These are phyloP conservation scores for Palloptera scutellata DNA, from an alignment of 2,888 invertebrate genomes.

Conservation along the genomic window DNA sequence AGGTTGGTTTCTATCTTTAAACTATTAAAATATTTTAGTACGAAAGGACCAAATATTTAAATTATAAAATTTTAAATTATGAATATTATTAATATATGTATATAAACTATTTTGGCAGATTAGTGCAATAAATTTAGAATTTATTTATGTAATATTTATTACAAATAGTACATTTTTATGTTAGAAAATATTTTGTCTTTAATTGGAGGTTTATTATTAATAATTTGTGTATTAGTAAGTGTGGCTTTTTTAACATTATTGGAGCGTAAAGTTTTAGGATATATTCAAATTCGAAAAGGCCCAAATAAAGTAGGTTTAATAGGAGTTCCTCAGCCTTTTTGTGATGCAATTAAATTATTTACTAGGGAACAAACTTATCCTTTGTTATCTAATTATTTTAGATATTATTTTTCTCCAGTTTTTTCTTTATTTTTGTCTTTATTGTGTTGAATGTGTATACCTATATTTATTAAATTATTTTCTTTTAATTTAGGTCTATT, in stretches of 20 bases:
- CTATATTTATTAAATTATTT: slow-evolving; percentile 67
- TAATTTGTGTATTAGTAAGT: slow-evolving; percentile 71
- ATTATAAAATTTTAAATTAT: slow-evolving; percentile 63
- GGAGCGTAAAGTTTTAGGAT: slow-evolving; percentile 76
- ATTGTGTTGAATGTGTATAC: slow-evolving; percentile 69
- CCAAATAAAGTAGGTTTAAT: slow-evolving; percentile 74
- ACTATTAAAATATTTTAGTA: slow-evolving; percentile 72
- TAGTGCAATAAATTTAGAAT: slow-evolving; percentile 77
- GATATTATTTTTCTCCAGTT: slow-evolving; percentile 71
- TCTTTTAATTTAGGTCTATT: slow-evolving; percentile 70
- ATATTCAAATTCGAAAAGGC: slow-evolving; percentile 78
- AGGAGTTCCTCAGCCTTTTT: slow-evolving; percentile 75
- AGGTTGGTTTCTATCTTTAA: slow-evolving; percentile 86
- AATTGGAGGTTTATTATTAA: slow-evolving; percentile 66
- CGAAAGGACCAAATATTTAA: slow-evolving; percentile 77
- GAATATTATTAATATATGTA: slow-evolving; percentile 51
- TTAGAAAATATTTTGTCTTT: slow-evolving; percentile 64
- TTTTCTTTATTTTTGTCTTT: slow-evolving; percentile 70
- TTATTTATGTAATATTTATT: slow-evolving; percentile 68
- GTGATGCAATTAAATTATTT: slow-evolving; percentile 78
- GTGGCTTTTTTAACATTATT: slow-evolving; percentile 78
- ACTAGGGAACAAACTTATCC: slow-evolving; percentile 71
- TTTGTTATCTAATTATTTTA: slow-evolving; percentile 69
- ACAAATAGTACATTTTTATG: slow-evolving; percentile 68
- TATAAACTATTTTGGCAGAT: slow-evolving; percentile 71